A percentile compares a stretch with the other conserved stretches of the same genome.
Conservation (phyloP, 2,888 invertebrate species). For the Lasioglossum zephyrum region DNA sequence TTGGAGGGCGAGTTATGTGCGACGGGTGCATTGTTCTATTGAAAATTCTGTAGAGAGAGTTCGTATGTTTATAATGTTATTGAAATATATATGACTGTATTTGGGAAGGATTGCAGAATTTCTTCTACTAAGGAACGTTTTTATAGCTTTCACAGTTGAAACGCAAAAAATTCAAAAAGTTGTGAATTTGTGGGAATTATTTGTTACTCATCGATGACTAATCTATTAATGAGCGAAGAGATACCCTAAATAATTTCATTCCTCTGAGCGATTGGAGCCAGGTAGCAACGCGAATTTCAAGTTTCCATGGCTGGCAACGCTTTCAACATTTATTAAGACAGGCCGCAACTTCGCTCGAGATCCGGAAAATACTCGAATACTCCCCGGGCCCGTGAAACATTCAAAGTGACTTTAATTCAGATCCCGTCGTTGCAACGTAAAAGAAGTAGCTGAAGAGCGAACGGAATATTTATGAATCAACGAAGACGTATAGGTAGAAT, state of each 20-base stretch:
- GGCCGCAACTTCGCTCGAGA: not conserved
- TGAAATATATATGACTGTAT: not conserved
- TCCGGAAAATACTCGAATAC: not conserved
- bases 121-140: not conserved
- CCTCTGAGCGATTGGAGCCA: not conserved
- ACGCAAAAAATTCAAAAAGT: not conserved
- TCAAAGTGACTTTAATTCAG: conserved; percentile 15
- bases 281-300: not conserved
- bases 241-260: not conserved
- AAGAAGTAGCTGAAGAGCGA: not conserved
- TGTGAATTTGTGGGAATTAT: not conserved
- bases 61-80: not conserved
- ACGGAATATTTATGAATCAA: not conserved
- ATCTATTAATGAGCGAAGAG: not conserved
- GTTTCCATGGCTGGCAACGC: conserved; percentile 16
- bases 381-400: not conserved
- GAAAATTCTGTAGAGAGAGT: not conserved
- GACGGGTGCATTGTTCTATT: not conserved
- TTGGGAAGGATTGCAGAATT: not conserved
- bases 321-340: conserved; percentile 23
- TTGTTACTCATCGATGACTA: not conserved
- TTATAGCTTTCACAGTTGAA: not conserved
- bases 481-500: not conserved
- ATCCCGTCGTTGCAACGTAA: not conserved
- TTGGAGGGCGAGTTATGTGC: not conserved